A percentile compares a stretch with the other conserved stretches of the same genome.
phyloP scores from a whole-genome alignment of 2,888 invertebrate species.

The Watsonalla cultraria region DNA sequence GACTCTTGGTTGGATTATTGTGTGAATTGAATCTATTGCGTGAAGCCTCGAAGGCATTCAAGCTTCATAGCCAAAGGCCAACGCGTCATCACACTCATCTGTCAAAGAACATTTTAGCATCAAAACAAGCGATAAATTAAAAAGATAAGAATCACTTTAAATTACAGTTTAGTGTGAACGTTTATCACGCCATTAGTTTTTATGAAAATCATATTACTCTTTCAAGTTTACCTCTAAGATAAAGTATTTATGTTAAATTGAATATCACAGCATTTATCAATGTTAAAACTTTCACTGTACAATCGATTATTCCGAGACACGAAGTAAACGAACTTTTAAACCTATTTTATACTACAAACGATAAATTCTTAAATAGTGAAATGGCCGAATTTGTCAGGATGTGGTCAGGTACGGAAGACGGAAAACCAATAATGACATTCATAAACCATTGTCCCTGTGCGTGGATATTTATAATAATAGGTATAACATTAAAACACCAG shows the following conservation, averaged over 20 bases:
- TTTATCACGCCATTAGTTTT: conserved; percentile 1
- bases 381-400: neutral
- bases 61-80: too few relatives aligned
- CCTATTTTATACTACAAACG: neutral
- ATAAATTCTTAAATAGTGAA: neutral
- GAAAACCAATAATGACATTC: conserved; percentile 3
- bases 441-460: neutral
- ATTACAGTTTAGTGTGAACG: neutral
- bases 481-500: too few relatives aligned
- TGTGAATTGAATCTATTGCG: too few relatives aligned
- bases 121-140: conserved; percentile 10
- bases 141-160: conserved; percentile 6
- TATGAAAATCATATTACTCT: neutral
- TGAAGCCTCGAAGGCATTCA: too few relatives aligned
- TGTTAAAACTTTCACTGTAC: too few relatives aligned
- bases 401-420: neutral
- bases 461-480: neutral
- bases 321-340: too few relatives aligned
- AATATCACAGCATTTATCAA: neutral
- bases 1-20: too few relatives aligned
- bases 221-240: neutral
- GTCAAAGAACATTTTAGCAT: conserved; percentile 4
- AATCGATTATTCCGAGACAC: too few relatives aligned
- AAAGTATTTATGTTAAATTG: neutral
- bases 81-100: neutral